These are phyloP conservation scores for Drosophila sechellia DNA, from an alignment of 1,140 invertebrate genomes.

Conservation along the genomic window DNA sequence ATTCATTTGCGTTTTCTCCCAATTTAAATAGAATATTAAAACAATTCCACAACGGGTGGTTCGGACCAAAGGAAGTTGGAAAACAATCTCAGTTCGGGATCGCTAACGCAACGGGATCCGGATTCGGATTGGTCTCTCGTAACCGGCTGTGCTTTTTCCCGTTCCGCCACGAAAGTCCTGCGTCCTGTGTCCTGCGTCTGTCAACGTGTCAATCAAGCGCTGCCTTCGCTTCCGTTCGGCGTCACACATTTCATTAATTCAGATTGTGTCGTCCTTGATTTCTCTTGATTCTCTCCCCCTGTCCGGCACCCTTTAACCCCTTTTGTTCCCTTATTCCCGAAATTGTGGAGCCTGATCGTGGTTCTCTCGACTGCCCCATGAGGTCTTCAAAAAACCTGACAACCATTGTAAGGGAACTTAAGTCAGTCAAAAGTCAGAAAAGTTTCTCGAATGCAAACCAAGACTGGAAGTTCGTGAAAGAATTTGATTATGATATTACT, in stretches of 20 bases:
- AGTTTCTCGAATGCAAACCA: not conserved
- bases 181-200: slow-evolving; percentile 34
- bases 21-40: slow-evolving; percentile 36
- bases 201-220: slow-evolving; percentile 59
- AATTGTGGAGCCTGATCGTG: slow-evolving; percentile 9
- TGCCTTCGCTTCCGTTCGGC: slow-evolving; percentile 17
- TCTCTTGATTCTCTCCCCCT: not conserved
- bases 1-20: slow-evolving; percentile 11
- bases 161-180: slow-evolving; percentile 16
- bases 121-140: slow-evolving; percentile 9
- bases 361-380: slow-evolving; percentile 2
- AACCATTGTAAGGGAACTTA: not conserved
- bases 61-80: slow-evolving; percentile 1
- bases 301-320: slow-evolving; percentile 17
- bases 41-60: slow-evolving; percentile 48
- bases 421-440: slow-evolving; percentile 2
- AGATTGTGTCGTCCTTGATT: slow-evolving; percentile 30
- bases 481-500: not conserved
- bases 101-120: slow-evolving; percentile 27
- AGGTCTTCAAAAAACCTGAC: slow-evolving; percentile 1
- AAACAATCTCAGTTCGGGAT: slow-evolving; percentile 39
- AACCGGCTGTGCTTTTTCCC: slow-evolving; percentile 43
- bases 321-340: slow-evolving; percentile 3
- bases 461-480: not conserved
- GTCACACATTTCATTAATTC: slow-evolving; percentile 42